Percentiles rank a stretch among this genome's conserved stretches.
These are phyloP conservation scores for Coreius guichenoti DNA, from an alignment of 2,797 vertebrate genomes.

Conservation along the genomic window DNA sequence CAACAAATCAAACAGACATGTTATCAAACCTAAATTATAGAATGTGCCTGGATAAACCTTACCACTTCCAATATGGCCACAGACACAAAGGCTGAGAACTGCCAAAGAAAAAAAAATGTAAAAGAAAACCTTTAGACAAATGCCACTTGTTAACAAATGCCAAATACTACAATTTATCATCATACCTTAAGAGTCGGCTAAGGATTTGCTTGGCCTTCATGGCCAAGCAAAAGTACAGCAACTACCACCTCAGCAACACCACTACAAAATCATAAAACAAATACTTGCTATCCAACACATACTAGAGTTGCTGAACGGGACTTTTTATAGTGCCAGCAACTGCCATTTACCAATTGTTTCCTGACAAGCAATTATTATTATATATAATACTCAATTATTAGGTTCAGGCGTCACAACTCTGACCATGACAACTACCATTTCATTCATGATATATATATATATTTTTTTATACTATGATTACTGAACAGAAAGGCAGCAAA, in stretches of 20 bases:
- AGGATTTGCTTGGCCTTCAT: background rate
- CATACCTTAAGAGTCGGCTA: background rate
- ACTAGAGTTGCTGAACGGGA: background rate
- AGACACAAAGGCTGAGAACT: background rate
- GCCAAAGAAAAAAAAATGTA: background rate
- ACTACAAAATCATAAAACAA: background rate
- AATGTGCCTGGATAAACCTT: background rate
- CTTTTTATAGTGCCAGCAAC: conserved; percentile 7
- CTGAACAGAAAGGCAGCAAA: background rate
- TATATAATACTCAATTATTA: background rate
- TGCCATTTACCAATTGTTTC: background rate
- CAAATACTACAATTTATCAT: too few relatives aligned
- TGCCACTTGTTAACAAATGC: too few relatives aligned
- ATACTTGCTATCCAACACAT: background rate
- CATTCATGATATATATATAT: background rate
- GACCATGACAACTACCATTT: background rate
- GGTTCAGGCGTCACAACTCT: background rate
- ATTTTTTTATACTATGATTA: background rate
- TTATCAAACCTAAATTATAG: background rate
- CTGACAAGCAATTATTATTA: conserved; percentile 23
- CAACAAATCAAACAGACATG: too few relatives aligned
- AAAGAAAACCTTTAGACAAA: background rate
- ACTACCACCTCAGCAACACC: too few relatives aligned
- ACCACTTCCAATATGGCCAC: background rate
- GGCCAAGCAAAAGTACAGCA: background rate